phyloP scores from a whole-genome alignment of 2,113 vertebrate genomes.

The Anthoscopus minutus region DNA sequence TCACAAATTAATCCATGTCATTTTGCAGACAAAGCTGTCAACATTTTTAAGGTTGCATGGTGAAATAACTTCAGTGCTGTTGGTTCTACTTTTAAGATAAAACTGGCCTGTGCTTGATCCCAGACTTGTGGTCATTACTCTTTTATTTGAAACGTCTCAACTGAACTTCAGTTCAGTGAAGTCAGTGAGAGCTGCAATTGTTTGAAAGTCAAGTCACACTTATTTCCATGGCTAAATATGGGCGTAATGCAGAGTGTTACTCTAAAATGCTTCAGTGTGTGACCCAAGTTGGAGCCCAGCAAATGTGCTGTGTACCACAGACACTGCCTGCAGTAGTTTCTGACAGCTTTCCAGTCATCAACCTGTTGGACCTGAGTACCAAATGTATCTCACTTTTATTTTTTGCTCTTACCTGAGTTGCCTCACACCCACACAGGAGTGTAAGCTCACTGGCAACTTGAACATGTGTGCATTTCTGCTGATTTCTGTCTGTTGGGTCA shows the following conservation, averaged over 20 bases:
- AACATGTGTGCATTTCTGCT: background rate
- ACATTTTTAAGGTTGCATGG: background rate
- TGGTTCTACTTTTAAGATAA: constrained; percentile 47
- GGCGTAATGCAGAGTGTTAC: background rate
- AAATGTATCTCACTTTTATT: background rate
- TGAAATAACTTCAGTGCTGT: background rate
- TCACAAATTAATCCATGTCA: background rate
- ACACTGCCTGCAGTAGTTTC: background rate
- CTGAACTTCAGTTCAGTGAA: background rate
- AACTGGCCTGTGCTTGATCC: background rate
- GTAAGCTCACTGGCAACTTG: background rate
- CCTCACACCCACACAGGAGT: fast-evolving
- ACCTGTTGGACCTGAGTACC: background rate
- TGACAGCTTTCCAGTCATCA: background rate
- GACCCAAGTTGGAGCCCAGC: background rate
- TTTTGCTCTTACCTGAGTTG: background rate
- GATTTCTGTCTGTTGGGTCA: background rate
- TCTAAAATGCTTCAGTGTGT: background rate
- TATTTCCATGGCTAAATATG: constrained; percentile 39
- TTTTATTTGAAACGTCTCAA: background rate
- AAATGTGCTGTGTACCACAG: background rate
- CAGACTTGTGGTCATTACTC: background rate
- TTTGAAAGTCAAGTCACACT: background rate
- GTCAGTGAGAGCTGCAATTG: background rate
- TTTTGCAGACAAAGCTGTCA: background rate